These are phyloP conservation scores for Zeugodacus cucurbitae DNA, from an alignment of 1,140 invertebrate genomes.

Conservation along the genomic window DNA sequence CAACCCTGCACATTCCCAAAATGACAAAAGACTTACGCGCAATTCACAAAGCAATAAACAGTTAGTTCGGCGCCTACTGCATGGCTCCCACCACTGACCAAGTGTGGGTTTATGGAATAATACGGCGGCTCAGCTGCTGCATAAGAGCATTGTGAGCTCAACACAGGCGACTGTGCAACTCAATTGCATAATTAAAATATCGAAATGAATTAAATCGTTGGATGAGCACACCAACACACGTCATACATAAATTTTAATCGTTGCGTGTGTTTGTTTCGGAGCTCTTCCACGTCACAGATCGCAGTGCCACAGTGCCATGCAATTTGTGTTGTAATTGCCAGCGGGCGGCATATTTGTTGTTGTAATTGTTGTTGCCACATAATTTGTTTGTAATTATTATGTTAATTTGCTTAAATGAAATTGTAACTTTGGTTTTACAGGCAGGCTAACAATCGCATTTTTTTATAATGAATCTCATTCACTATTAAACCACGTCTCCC, in stretches of 20 bases:
- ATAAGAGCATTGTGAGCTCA: neutral
- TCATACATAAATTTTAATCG: neutral
- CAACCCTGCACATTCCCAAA: neutral
- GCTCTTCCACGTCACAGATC: neutral
- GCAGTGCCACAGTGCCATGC: neutral
- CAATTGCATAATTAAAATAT: slow-evolving; percentile 43
- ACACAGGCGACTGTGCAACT: neutral
- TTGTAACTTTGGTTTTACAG: slow-evolving; percentile 24
- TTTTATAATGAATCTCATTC: neutral
- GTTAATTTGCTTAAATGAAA: slow-evolving; percentile 39
- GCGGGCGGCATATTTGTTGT: neutral
- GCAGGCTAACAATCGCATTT: neutral
- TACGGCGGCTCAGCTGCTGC: neutral
- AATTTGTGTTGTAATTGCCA: neutral
- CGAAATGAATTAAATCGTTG: slow-evolving; percentile 41
- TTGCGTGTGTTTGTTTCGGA: too few relatives aligned
- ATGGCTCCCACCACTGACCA: neutral
- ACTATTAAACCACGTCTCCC: neutral
- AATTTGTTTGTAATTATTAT: slow-evolving; percentile 38
- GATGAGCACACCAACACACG: neutral
- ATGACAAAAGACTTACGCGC: neutral
- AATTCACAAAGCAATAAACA: slow-evolving; percentile 4
- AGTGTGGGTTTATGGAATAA: neutral
- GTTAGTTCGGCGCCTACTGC: neutral
- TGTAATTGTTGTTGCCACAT: neutral